Evolutionary conservation across 1,140 invertebrate species (phyloP).

Genomic region (Neodiprion lecontei): DNA sequence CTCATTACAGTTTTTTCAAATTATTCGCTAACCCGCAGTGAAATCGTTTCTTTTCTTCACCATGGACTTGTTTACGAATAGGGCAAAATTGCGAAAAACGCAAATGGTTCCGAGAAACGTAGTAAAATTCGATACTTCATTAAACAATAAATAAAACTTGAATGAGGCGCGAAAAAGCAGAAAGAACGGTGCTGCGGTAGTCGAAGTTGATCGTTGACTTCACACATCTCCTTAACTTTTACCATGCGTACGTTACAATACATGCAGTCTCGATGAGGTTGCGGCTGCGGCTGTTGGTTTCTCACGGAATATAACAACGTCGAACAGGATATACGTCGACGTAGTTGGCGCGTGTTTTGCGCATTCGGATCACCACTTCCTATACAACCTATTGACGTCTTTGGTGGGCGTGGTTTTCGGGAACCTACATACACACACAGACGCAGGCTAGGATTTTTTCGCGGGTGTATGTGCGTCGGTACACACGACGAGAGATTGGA

Average conservation of each 20-base stretch:
- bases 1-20: too few species aligned
- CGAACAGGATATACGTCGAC: slow-evolving; percentile 26
- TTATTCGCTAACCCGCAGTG: too few species aligned
- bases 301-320: slow-evolving; percentile 15
- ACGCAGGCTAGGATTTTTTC: background rate
- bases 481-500: slow-evolving; percentile 41
- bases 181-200: too few species aligned
- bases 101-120: too few species aligned
- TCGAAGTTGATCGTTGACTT: too few species aligned
- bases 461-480: background rate
- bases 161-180: too few species aligned
- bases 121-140: too few species aligned
- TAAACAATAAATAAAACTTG: too few species aligned
- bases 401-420: slow-evolving; percentile 47
- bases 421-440: background rate
- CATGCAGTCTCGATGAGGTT: background rate
- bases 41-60: too few species aligned
- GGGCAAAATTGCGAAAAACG: too few species aligned
- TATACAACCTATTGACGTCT: slow-evolving; percentile 51
- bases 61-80: too few species aligned
- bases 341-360: slow-evolving; percentile 33
- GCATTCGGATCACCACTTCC: slow-evolving; percentile 35
- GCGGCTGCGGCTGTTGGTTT: background rate
- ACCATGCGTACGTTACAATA: background rate
- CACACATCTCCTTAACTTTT: too few species aligned